Percentiles rank a stretch among this genome's conserved stretches.
Evolutionary conservation across 2,797 vertebrate species (phyloP).

Genomic region (Helarctos malayanus): DNA sequence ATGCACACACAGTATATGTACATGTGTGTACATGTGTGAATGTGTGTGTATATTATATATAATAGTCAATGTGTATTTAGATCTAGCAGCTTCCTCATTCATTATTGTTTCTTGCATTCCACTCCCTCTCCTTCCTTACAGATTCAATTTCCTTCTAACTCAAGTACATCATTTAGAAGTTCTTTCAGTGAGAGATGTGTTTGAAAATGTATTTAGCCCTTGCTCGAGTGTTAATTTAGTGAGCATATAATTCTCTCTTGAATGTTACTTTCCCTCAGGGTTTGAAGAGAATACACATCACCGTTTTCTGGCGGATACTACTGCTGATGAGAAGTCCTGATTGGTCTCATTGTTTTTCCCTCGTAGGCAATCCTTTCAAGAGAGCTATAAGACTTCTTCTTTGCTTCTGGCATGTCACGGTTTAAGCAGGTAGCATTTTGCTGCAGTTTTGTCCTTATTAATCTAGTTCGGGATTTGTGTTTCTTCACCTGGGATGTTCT

Average conservation of each 20-base stretch:
- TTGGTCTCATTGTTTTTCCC: not conserved
- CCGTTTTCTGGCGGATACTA: not conserved
- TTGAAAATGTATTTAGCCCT: slow-evolving; percentile 10
- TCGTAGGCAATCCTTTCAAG: not conserved
- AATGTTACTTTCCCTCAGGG: not conserved
- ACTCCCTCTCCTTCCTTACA: not conserved
- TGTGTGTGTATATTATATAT: rapidly evolving
- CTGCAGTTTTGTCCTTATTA: not conserved
- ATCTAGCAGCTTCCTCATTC: not conserved
- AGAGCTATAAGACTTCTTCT: not conserved
- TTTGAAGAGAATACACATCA: not conserved
- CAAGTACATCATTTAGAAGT: not conserved
- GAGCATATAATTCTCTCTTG: slow-evolving; percentile 21
- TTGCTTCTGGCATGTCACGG: not conserved
- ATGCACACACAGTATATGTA: not conserved
- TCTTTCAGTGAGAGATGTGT: not conserved
- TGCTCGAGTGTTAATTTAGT: slow-evolving; percentile 30
- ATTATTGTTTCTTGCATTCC: not conserved
- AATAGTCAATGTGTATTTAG: not conserved
- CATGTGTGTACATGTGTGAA: rapidly evolving
- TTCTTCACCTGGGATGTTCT: not conserved
- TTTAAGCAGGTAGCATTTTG: not conserved
- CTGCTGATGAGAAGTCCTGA: not conserved
- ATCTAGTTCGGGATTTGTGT: not conserved
- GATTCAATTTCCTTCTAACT: slow-evolving; percentile 12